Base-by-base conservation (phyloP, 2,113 vertebrate species). In the Motacilla tschutschensis region DNA sequence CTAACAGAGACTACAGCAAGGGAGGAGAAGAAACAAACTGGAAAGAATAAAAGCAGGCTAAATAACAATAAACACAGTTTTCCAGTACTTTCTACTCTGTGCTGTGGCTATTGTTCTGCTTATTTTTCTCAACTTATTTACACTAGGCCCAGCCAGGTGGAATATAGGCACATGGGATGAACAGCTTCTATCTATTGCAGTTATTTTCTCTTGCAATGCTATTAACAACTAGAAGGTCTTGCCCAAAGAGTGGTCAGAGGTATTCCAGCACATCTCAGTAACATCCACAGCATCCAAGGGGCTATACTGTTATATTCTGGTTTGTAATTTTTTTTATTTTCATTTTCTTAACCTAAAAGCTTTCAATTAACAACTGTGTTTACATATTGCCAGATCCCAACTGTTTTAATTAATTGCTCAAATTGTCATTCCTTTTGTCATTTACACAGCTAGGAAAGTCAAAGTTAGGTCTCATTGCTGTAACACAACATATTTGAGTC, bases 141-240 rank as follows among this genome's bases (percentile, higher is more conserved):
- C 60, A 28, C 11, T 5, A 63, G 21, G n/a, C 35, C 17, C 54
- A 83, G 35, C 8, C 36, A 69, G 29, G 46, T 31, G 29, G 36
- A n/a, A 43, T 35, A 53, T 0, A 72, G 29, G 29, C 31, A 33
- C 0, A 0, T 24, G 25, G 15, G 20, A 79, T 46, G 17, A 67
- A 20, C 11, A 72, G 11, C 11, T 86, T 29, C 59, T 50, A 63
- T 17, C 11, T 11, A 43, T 6, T 53, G n/a, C 22, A 69, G 25
- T 14, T 41, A 31, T 91, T 28, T 43, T 47, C 51, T 65, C 17
- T 80, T 67, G 28, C 19, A 66, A 21, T 43, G 17, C 25, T 77
- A 31, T 47, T 69, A 64, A 54, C 6, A 58, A 36, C 16, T 17
- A 66, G 35, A 60, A 55, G 8, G 14, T 25, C 46, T 63, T 83